Conservation (phyloP, 2,113 vertebrate genomes). For the Tragelaphus imberbis region DNA sequence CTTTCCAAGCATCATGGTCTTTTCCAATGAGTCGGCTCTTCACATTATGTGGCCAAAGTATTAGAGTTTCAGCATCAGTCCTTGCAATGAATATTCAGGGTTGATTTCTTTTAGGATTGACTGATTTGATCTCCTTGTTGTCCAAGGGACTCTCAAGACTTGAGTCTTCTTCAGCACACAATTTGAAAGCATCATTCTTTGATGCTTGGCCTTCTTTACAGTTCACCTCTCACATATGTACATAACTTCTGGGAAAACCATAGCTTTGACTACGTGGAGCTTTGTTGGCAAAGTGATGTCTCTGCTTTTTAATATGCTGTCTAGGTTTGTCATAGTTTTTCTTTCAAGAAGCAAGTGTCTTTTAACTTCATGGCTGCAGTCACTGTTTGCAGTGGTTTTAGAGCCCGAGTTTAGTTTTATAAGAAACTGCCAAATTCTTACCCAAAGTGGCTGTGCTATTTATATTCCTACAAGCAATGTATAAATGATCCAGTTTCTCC, state of each 20-base stretch:
- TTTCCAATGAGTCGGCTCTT: background rate
- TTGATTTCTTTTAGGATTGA: background rate
- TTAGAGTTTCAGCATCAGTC: background rate
- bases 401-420: background rate
- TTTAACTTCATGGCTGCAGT: background rate
- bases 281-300: background rate
- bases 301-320: background rate
- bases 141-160: background rate
- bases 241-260: background rate
- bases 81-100: background rate
- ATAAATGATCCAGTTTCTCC: background rate
- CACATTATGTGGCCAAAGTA: background rate
- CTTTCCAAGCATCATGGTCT: background rate
- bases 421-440: background rate
- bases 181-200: background rate
- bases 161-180: background rate
- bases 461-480: background rate
- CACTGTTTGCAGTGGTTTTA: background rate
- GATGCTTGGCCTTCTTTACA: background rate
- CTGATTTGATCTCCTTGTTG: background rate
- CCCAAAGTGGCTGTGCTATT: background rate
- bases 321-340: background rate
- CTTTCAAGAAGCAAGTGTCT: background rate
- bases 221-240: background rate
- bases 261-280: background rate